These are phyloP conservation scores for Falco peregrinus DNA, from an alignment of 2,797 vertebrate species.

Conservation along the genomic window DNA sequence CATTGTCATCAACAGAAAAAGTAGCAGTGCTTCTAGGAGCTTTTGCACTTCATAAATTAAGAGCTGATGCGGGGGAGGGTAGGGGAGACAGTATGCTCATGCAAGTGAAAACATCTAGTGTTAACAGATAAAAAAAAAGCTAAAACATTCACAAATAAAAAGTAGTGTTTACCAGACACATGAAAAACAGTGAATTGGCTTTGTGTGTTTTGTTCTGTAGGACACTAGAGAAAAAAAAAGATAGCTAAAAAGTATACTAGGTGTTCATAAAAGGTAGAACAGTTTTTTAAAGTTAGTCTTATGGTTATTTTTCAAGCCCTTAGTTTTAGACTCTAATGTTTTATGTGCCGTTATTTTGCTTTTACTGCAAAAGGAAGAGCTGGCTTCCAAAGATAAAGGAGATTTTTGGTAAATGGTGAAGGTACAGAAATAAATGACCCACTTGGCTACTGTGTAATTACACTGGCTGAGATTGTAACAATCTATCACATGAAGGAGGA, in stretches of 20 bases:
- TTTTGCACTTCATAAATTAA: constrained; percentile 37
- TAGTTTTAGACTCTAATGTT: constrained; percentile 79
- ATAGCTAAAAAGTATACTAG: constrained; percentile 47
- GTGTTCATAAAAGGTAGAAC: constrained; percentile 60
- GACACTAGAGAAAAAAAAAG: background rate
- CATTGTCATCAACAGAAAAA: background rate
- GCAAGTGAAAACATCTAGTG: constrained; percentile 17
- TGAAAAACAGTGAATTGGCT: constrained; percentile 36
- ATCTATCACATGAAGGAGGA: constrained; percentile 92
- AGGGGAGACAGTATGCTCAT: background rate
- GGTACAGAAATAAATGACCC: constrained; percentile 98
- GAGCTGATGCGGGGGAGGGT: background rate
- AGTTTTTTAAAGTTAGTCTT: constrained; percentile 75
- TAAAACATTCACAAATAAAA: constrained; percentile 60
- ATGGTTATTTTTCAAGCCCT: constrained; percentile 74
- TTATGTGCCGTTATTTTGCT: constrained; percentile 90
- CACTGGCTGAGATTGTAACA: constrained; percentile 94
- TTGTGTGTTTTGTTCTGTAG: constrained; percentile 40
- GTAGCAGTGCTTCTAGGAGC: background rate
- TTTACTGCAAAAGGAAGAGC: constrained; percentile 90
- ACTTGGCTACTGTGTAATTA: constrained; percentile 97
- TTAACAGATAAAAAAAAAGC: constrained; percentile 2
- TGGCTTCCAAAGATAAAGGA: constrained; percentile 94
- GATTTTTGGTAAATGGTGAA: constrained; percentile 96
- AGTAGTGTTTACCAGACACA: constrained; percentile 47